These are phyloP conservation scores for Acrobeloides nanus DNA, from an alignment of 2,888 invertebrate genomes.

Conservation along the genomic window DNA sequence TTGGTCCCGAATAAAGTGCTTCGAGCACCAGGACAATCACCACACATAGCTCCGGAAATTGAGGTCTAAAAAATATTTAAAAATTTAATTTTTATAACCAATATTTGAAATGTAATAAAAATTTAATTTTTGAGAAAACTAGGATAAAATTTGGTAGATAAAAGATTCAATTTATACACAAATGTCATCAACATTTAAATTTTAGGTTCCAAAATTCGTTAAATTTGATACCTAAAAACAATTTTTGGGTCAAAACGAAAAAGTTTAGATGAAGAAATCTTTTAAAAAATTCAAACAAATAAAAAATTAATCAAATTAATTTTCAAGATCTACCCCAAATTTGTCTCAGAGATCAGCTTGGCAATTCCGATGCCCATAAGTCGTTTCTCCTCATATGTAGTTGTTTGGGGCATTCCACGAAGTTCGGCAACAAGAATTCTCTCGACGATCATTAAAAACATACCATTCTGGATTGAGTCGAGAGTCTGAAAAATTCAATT, in stretches of 20 bases:
- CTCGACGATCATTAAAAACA: constrained; percentile 92
- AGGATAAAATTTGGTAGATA: background rate
- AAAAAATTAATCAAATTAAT: constrained; percentile 15
- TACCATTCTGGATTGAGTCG: constrained; percentile 59
- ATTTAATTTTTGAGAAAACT: too few relatives aligned
- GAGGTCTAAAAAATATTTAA: too few relatives aligned
- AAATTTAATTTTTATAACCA: too few relatives aligned
- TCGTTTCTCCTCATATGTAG: constrained; percentile 74
- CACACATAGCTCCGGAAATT: too few relatives aligned
- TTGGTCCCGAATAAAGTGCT: too few relatives aligned
- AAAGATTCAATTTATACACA: background rate
- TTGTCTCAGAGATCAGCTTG: constrained; percentile 69
- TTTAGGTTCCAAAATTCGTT: background rate
- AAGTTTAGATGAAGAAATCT: too few relatives aligned
- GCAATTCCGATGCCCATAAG: constrained; percentile 83
- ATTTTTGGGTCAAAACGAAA: too few relatives aligned
- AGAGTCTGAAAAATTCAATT: constrained; percentile 23
- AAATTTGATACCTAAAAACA: too few relatives aligned
- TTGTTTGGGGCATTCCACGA: constrained; percentile 74
- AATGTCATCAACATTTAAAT: background rate
- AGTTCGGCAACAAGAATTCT: constrained; percentile 63
- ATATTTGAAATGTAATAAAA: too few relatives aligned
- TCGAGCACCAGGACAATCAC: too few relatives aligned
- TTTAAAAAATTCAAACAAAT: background rate
- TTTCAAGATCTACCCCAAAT: background rate